Conservation (phyloP, 2,888 invertebrate species). For the Hoplodrina blanda region DNA sequence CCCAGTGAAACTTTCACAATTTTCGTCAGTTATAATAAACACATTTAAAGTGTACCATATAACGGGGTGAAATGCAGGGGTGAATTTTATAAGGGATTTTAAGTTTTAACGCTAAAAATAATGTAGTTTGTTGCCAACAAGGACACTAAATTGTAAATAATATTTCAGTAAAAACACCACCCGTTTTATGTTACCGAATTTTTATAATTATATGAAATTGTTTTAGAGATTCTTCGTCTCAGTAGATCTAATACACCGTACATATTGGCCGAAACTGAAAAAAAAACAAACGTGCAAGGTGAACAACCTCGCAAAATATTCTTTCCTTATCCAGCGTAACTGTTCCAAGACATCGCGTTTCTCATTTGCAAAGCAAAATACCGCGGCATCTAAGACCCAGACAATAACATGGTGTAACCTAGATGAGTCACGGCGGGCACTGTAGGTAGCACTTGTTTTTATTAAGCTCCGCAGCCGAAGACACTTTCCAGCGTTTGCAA, state of each 20-base stretch:
- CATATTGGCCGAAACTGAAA: conserved; percentile 27
- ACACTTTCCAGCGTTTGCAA: conserved; percentile 82
- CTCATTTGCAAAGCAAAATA: conserved; percentile 57
- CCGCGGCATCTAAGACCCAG: conserved; percentile 42
- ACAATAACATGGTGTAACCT: conserved; percentile 66
- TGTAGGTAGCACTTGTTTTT: conserved; percentile 63
- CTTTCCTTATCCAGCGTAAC: conserved; percentile 52
- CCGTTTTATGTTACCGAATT: no score
- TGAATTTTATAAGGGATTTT: no score
- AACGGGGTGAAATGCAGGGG: no score
- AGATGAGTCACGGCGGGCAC: conserved; percentile 65
- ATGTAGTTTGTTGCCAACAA: no score
- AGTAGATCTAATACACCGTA: conserved; percentile 11
- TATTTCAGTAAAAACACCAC: no score
- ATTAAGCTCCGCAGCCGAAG: conserved; percentile 62
- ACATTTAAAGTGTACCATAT: no score
- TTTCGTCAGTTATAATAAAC: not conserved
- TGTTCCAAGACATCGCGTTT: conserved; percentile 52
- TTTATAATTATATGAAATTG: not conserved
- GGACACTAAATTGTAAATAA: no score
- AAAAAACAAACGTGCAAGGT: conserved; percentile 40
- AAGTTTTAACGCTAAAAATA: no score
- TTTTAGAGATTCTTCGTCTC: not conserved
- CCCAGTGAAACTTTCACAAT: not conserved
- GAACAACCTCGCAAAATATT: conserved; percentile 58